Evolutionary conservation across 2,888 invertebrate genomes (phyloP), one percentile per base, ranked within the genome.

Genomic region (Merodon equestris): DNA sequence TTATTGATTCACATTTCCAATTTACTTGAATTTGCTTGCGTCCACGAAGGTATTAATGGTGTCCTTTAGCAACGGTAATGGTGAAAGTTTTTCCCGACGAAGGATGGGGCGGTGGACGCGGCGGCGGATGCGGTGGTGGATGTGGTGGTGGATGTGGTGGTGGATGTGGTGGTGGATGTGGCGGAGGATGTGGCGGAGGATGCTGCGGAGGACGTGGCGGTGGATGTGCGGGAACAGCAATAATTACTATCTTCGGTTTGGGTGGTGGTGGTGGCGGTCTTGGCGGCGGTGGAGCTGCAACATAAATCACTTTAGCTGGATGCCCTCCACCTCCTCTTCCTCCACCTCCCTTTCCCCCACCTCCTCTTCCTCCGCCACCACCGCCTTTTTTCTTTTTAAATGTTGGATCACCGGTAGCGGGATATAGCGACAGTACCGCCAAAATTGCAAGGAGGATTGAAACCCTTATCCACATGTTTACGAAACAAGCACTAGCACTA

Each of bases 331-430:
- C 48, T 13, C 60, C 54, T 27, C 68, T 40, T 10, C 47, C 58
- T 18, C 64, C 38, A 7, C 54, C 60, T 1, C 70, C 70, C n/a
- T n/a, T n/a, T 27, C 3, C 27, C 27, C 3, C 58, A 36, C 73
- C 48, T 13, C 60, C 54, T 27, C 68, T 40, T 10, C 47, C 58
- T 18, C 64, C 38, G 5, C 54, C 60, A 0, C 70, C 70, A 1
- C 70, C 47, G 12, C 50, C 19, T 36, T 50, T 56, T 34, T 61
- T 71, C 36, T 71, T 63, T 50, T 61, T 71, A 17, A 44, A 42
- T 5, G 53, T 12, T 2, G 61, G 14, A 4, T 38, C 12, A 15
- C 51, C 47, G 45, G 45, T 18, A 40, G 27, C 54, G 7, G 27
- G 27, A 27, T 2, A 27, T 27, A 54, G 15, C 5, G 12, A 14